Conservation (phyloP, 2,888 invertebrate genomes). For the Mythimna impura region DNA sequence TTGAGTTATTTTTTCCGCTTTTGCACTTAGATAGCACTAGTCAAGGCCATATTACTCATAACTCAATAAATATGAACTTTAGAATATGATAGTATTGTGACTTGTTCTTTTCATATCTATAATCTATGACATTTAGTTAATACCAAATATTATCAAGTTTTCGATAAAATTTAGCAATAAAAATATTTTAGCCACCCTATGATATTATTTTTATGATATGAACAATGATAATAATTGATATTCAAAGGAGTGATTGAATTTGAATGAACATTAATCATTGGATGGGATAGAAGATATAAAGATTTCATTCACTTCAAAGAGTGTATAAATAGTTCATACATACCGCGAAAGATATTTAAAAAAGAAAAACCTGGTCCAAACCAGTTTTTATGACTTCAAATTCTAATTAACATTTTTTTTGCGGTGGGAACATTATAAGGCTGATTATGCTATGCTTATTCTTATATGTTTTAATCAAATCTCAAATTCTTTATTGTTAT, state of each 20-base stretch:
- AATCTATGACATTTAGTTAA: constrained; percentile 10
- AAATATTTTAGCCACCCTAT: constrained; percentile 6
- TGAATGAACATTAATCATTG: neutral
- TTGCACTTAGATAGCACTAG: constrained; percentile 7
- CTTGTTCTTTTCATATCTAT: constrained; percentile 9
- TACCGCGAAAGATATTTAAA: neutral
- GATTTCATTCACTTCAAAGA: neutral
- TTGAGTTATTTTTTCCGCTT: too few species aligned
- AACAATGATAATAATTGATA: neutral
- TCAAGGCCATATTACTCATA: constrained; percentile 15
- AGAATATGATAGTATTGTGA: neutral
- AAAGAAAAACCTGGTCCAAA: too few species aligned
- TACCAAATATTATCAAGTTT: constrained; percentile 19
- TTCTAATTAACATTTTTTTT: too few species aligned
- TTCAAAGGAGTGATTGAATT: neutral
- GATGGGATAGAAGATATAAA: neutral
- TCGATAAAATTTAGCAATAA: constrained; percentile 7
- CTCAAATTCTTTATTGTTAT: too few species aligned
- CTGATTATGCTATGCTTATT: too few species aligned
- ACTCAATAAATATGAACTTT: constrained; percentile 5
- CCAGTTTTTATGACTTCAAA: too few species aligned
- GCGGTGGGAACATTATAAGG: too few species aligned
- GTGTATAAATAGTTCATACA: neutral
- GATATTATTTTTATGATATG: constrained; percentile 6
- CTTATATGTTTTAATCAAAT: too few species aligned